Conservation (phyloP, 92 coral and sea anemone genomes). For the Heliopora coerulea region DNA sequence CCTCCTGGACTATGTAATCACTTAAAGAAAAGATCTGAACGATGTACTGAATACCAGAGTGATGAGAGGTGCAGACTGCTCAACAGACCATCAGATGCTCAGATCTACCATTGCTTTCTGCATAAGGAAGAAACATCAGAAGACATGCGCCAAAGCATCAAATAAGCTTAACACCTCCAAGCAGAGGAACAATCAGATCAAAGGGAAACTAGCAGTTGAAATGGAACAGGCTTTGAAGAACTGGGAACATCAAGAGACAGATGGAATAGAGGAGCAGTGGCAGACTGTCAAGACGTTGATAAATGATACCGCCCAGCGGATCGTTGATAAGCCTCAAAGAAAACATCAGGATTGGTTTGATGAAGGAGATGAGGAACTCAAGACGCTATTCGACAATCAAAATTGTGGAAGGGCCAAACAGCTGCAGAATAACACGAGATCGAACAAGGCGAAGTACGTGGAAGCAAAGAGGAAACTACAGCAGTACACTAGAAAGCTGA, state of each 20-base stretch:
- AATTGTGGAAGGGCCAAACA: not conserved
- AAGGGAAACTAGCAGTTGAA: too few species aligned
- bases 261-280: not conserved
- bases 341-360: not conserved
- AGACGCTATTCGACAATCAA: not conserved
- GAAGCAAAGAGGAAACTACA: constrained; percentile 1
- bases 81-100: not conserved
- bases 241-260: not conserved
- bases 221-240: too few species aligned
- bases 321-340: too few species aligned
- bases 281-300: not conserved
- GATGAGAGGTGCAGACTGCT: not conserved
- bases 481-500: not conserved
- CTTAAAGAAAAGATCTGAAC: not conserved
- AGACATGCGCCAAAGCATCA: not conserved
- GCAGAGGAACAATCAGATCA: too few species aligned
- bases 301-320: constrained; percentile 1
- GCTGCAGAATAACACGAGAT: not conserved
- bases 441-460: not conserved
- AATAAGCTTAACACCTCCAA: too few species aligned
- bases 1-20: constrained; percentile 16
- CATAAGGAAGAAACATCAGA: not conserved
- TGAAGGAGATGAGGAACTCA: not conserved
- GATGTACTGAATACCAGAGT: constrained; percentile 11
- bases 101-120: not conserved